Evolutionary conservation across 2,888 invertebrate species (phyloP), one percentile per base, ranked within the genome.

Genomic region (Sesia bembeciformis): DNA sequence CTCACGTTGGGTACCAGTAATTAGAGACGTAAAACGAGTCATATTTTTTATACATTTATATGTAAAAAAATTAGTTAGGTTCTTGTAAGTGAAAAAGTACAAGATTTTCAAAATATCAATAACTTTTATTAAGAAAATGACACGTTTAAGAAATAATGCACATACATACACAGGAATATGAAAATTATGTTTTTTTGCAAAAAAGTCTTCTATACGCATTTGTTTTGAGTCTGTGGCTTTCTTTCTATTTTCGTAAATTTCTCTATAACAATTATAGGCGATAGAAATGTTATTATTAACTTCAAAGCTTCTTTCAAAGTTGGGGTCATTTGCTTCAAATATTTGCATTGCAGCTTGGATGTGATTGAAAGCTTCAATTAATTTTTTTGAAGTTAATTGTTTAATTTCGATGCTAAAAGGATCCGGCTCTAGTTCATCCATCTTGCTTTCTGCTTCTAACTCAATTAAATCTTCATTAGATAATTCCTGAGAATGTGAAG

Each of bases 271-370:
- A 2, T 41, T 5, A 41, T 41, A 41, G 41, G 41, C 41, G 5
- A 7, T 1, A 41, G 5, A 2, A 41, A 7, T 41, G 5, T 41
- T 41, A 7, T 7, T 41, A 41, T 41, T 41, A 5, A 41, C 41
- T 6, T 41, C 7, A 5, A 5, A 7, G 3, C 41, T 41, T 7
- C 41, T 1, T 5, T 41, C 41, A 41, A 41, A 41, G 7, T 41
- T 7, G 7, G 41, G 41, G 3, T 41, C 41, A 41, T 41, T 41
- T 5, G 5, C 41, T 41, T 41, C 41, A 41, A 41, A 1, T 41
- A n/a, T n/a, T 41, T 2, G 3, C 1, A 41, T 1, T 1, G 1
- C 3, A 1, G 41, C 1, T 41, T 1, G 3, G 3, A 2, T 41
- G 1, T 1, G 1, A 41, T 1, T 41, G 2, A 41, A 41, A 2